A percentile compares a stretch with the other conserved stretches of the same genome.
These are phyloP conservation scores for Copidosoma floridanum DNA, from an alignment of 1,140 invertebrate species.

Conservation along the genomic window DNA sequence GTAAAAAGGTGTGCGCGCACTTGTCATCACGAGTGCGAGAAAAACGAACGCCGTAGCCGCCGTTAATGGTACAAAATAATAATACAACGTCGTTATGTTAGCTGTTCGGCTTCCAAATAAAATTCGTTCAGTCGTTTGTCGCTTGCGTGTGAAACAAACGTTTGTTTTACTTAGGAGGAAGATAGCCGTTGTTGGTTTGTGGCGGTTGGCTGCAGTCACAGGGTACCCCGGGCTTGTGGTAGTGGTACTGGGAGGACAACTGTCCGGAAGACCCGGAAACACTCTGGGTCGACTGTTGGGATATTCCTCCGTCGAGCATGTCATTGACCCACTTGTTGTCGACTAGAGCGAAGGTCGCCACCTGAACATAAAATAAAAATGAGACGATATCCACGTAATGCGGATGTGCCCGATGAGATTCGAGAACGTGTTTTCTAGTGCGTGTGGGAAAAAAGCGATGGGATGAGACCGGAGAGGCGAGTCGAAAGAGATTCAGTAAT, in stretches of 20 bases:
- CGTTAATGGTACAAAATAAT: neutral
- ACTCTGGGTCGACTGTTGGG: too few species aligned
- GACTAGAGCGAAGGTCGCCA: conserved; percentile 46
- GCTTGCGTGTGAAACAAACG: too few species aligned
- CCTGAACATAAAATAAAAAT: conserved; percentile 31
- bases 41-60: neutral
- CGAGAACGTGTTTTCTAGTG: too few species aligned
- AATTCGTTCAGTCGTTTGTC: conserved; percentile 13
- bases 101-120: neutral
- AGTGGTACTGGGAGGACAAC: conserved; percentile 23
- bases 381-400: neutral
- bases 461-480: too few species aligned
- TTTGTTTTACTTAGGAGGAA: conserved; percentile 42
- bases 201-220: conserved; percentile 42
- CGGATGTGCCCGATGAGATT: too few species aligned
- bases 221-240: conserved; percentile 19
- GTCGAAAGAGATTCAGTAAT: too few species aligned
- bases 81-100: neutral
- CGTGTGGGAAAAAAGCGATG: neutral
- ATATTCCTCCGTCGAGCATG: conserved; percentile 25
- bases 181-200: conserved; percentile 49
- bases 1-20: too few species aligned
- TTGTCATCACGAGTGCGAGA: neutral
- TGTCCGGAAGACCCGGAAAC: too few species aligned
- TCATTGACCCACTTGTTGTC: conserved; percentile 48